Base-by-base conservation (phyloP, 2,797 vertebrate species). In the Notamacropus eugenii region DNA sequence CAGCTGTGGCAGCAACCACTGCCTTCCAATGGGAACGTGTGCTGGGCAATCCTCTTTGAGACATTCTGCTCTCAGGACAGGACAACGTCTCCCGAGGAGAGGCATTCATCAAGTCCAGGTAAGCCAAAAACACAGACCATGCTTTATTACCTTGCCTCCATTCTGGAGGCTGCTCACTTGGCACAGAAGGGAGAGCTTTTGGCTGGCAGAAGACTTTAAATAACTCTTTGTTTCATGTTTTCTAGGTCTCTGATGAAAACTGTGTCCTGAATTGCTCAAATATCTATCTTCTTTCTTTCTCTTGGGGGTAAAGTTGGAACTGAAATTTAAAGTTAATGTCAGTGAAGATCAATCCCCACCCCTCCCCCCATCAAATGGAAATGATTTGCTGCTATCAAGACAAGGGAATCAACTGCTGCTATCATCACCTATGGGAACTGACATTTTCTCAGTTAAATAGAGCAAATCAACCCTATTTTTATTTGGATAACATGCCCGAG, bases 131-230 rank as follows among this genome's bases (percentile, higher is more conserved):
- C 94, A 96, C 40, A 90, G 96, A 97, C 97, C 94, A 0, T 1
- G 96, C 94, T 98, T 97, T 98, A 94, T 98, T 97, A 91, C 95
- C 95, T 50, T 90, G 50, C 50, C 92, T 93, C 54, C 0, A 55
- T 90, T 96, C 91, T 0, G 16, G 96, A 93, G 56, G 96, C 91
- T 95, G 97, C 55, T 90, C 97, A 6, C 96, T 97, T 93, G 97
- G 96, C 97, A 96, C 56, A 0, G 0, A 55, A 50, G 9, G 74
- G 91, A 87, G 19, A 5, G 94, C 92, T 94, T 91, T 58, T 0
- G 5, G 97, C 97, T 57, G 62, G 96, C 59, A n/a, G 90, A 52
- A 93, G 97, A 95, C 96, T 96, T 98, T 97, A 98, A 98, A 98
- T 97, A 97, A 95, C 62, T 97, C 98, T 98, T 98, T 98, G 98